Evolutionary conservation across 2,113 vertebrate genomes (phyloP).

Genomic region (Mustelus asterias): DNA sequence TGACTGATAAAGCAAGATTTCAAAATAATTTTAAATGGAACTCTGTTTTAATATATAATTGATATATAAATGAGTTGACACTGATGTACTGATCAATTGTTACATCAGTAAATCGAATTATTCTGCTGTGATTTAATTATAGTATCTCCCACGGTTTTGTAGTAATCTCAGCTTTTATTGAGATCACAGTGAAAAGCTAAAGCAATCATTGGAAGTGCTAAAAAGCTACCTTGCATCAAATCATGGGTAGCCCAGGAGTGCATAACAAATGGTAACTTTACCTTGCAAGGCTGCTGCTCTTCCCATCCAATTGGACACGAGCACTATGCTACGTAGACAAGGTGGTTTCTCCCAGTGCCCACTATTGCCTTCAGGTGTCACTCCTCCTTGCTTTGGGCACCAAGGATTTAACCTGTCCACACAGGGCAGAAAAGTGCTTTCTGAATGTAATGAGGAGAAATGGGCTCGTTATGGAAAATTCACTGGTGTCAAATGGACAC

Average conservation of each 20-base stretch:
- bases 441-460: background rate
- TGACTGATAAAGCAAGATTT: background rate
- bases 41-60: background rate
- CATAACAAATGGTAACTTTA: conserved; percentile 1
- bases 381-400: background rate
- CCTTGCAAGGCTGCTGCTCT: background rate
- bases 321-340: background rate
- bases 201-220: background rate
- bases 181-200: background rate
- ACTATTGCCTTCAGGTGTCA: background rate
- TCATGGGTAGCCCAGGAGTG: background rate
- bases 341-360: background rate
- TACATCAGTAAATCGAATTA: background rate
- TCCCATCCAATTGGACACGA: background rate
- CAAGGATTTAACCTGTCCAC: background rate
- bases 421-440: background rate
- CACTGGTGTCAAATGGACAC: background rate
- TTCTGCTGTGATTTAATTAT: background rate
- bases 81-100: background rate
- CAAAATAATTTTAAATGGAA: background rate
- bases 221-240: background rate
- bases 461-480: background rate
- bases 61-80: background rate
- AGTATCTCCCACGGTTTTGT: background rate
- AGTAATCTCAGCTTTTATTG: background rate